A percentile compares a stretch with the other conserved stretches of the same genome.
Evolutionary conservation across 2,888 invertebrate genomes (phyloP).

Genomic region (Tetragnatha montana): DNA sequence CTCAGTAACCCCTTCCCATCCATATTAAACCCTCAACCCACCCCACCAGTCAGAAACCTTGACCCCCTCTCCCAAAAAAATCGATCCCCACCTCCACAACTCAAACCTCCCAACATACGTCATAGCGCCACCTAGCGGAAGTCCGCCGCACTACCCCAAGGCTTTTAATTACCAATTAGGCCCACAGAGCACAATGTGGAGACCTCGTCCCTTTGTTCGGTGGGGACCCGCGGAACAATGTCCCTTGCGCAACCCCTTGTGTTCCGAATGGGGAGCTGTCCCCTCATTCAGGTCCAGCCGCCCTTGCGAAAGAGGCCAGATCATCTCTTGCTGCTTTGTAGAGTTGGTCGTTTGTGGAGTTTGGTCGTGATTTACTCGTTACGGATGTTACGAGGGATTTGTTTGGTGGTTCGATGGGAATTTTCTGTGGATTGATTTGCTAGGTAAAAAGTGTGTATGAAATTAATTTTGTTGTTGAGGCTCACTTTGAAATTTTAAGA

Average conservation of each 20-base stretch:
- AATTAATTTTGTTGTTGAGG: no score
- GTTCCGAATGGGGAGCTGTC: constrained; percentile 15
- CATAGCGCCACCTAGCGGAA: constrained; percentile 56
- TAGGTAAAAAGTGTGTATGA: no score
- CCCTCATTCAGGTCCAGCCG: constrained; percentile 4
- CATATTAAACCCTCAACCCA: no score
- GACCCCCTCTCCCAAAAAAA: constrained; percentile 15
- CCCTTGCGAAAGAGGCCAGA: background rate
- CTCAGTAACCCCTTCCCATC: no score
- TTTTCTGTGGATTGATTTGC: no score
- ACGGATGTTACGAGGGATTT: background rate
- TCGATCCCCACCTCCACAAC: constrained; percentile 30
- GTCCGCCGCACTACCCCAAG: constrained; percentile 40
- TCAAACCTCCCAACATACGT: background rate
- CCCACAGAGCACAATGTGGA: constrained; percentile 31
- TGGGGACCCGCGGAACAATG: constrained; percentile 35
- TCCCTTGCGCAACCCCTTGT: constrained; percentile 33
- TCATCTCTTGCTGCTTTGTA: background rate
- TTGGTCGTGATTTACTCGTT: background rate
- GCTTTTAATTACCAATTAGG: constrained; percentile 61
- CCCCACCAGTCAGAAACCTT: background rate
- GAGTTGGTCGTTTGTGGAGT: background rate
- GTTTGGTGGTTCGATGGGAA: background rate
- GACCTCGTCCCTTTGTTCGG: constrained; percentile 25
- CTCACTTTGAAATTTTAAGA: no score